Percentiles rank a stretch among this genome's conserved stretches.
These are phyloP conservation scores for Nematolebias whitei DNA, from an alignment of 2,113 vertebrate genomes.

Conservation along the genomic window DNA sequence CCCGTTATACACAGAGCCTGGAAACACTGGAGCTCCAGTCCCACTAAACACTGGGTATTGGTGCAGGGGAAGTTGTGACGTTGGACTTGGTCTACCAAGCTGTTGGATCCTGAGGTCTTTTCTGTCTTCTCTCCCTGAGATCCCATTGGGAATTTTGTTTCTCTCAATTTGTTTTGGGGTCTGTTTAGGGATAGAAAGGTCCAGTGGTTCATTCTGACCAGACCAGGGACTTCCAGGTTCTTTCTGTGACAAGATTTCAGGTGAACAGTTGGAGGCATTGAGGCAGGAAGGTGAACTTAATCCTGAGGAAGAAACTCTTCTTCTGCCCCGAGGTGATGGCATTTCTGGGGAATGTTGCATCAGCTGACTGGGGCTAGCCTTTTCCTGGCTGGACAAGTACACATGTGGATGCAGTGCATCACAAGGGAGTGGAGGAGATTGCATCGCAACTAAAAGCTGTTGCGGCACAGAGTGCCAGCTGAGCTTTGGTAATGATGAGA, in stretches of 20 bases:
- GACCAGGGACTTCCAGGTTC: slow-evolving; percentile 49
- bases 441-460: slow-evolving; percentile 71
- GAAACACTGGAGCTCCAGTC: slow-evolving; percentile 52
- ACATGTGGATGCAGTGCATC: slow-evolving; percentile 40
- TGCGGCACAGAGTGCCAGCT: slow-evolving; percentile 73
- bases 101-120: slow-evolving; percentile 42
- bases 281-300: slow-evolving; percentile 65
- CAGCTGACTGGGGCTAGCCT: slow-evolving; percentile 56
- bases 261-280: slow-evolving; percentile 64
- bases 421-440: slow-evolving; percentile 61
- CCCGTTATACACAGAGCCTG: slow-evolving; percentile 65
- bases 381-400: slow-evolving; percentile 65
- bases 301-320: slow-evolving; percentile 56
- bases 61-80: slow-evolving; percentile 51
- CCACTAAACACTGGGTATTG: slow-evolving; percentile 57
- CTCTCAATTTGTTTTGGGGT: slow-evolving; percentile 34
- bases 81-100: slow-evolving; percentile 55
- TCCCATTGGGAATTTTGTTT: slow-evolving; percentile 48
- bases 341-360: slow-evolving; percentile 54
- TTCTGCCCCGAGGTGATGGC: slow-evolving; percentile 60
- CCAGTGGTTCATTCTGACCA: slow-evolving; percentile 80
- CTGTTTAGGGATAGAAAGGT: slow-evolving; percentile 81
- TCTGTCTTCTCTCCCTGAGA: slow-evolving; percentile 42
- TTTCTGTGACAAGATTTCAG: slow-evolving; percentile 53
- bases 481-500: slow-evolving; percentile 63